Evolutionary conservation across 2,113 vertebrate species (phyloP).

Genomic region (Mus musculus): GRCm39 chr12:27398001-27398500

Average conservation of each 20-base stretch:
- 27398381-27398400: too few relatives aligned
- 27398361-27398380: background rate
- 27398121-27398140: rapidly evolving
- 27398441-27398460: background rate
- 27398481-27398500: rapidly evolving
- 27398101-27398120: background rate
- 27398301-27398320: rapidly evolving
- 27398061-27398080: too few relatives aligned
- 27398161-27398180: background rate
- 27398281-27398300: background rate
- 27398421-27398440: background rate
- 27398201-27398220: rapidly evolving
- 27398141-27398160: background rate
- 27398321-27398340: too few relatives aligned
- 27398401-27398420: background rate
- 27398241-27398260: rapidly evolving
- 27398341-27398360: background rate
- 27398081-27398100: background rate
- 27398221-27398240: background rate
- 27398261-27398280: rapidly evolving
- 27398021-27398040: background rate
- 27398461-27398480: background rate
- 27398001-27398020: background rate
- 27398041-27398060: background rate
- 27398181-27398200: too few relatives aligned